Evolutionary conservation across 2,797 vertebrate genomes (phyloP).

Genomic region (Hippocampus kuda): DNA sequence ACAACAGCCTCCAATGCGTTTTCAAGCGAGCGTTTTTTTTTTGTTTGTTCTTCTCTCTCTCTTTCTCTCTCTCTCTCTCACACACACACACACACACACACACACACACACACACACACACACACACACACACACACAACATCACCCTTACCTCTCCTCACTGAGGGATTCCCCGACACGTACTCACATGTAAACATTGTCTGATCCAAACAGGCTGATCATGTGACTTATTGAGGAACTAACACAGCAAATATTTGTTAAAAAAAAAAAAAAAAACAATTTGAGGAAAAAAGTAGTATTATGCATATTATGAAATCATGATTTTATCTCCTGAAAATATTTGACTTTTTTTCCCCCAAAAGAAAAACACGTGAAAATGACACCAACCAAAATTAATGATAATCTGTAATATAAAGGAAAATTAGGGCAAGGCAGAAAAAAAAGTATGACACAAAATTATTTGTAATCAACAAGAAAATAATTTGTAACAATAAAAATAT

Average conservation of each 20-base stretch:
- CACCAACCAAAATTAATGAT: background rate
- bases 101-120: conserved; percentile 51
- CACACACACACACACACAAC: conserved; percentile 22
- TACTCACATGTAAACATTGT: background rate
- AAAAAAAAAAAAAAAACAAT: background rate
- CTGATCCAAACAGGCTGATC: background rate
- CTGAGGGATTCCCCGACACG: background rate
- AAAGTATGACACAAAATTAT: background rate
- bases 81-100: conserved; percentile 17
- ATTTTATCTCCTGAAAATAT: too few species aligned
- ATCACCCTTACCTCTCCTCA: conserved; percentile 79
- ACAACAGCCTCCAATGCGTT: conserved; percentile 49
- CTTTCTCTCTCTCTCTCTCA: conserved; percentile 33
- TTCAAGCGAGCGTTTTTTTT: conserved; percentile 29
- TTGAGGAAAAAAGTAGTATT: background rate
- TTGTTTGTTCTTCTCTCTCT: conserved; percentile 43
- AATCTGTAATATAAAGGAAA: background rate
- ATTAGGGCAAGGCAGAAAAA: background rate
- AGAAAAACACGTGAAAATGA: background rate
- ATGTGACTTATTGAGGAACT: background rate
- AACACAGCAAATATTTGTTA: background rate
- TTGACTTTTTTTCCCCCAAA: too few species aligned
- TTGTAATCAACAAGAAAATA: background rate
- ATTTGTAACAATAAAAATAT: background rate
- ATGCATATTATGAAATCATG: too few species aligned